Base-by-base conservation (phyloP, 2,888 invertebrate genomes). In the Tryphoninae sp. region DNA sequence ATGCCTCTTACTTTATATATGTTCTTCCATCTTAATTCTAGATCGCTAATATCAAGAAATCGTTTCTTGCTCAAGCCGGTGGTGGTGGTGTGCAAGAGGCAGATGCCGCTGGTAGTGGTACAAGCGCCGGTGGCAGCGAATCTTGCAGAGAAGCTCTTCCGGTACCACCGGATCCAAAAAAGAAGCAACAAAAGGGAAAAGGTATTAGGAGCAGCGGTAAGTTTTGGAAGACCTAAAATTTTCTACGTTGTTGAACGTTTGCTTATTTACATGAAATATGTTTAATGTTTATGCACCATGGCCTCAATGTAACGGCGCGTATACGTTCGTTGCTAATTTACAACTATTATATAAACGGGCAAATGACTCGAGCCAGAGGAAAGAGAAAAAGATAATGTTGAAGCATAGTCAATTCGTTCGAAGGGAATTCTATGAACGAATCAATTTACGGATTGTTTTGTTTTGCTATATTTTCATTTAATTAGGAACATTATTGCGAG, bases 1-100 rank as follows among this genome's bases (percentile, higher is more conserved):
- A 33, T 6, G 6, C 1, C 4, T 4, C 6, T 33, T 33, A 4
- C 19, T 53, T 0, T 19, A 16, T 22, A 55, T 49, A 53, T 19
- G n/a, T 73, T 40, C 19, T 26, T 22, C 42, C n/a, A 19, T 55
- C 9, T 22, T 33, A 42, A 51, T 62, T 61, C 2, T 45, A 98
- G 97, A 96, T 98, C 86, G 90, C 95, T 11, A 96, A 96, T 91
- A 96, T 98, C 87, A 98, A 97, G 93, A 98, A 98, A 92, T 96
- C 96, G 0, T 92, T 98, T 51, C 97, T 97, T 91, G 95, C 95
- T 26, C 97, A 97, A 90, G 91, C 94, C 13, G 94, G 93, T 74
- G 93, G 93, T 51, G 92, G 93, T 88, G 92, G 94, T 9, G 94
- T 95, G 64, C 92, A 94, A 86, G 97, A 97, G 87, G 95, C 95